Percentiles rank a stretch among this genome's conserved stretches.
phyloP scores from a whole-genome alignment of 53 echinoderm and acorn worm genomes.

The Paelopatides confundens region DNA sequence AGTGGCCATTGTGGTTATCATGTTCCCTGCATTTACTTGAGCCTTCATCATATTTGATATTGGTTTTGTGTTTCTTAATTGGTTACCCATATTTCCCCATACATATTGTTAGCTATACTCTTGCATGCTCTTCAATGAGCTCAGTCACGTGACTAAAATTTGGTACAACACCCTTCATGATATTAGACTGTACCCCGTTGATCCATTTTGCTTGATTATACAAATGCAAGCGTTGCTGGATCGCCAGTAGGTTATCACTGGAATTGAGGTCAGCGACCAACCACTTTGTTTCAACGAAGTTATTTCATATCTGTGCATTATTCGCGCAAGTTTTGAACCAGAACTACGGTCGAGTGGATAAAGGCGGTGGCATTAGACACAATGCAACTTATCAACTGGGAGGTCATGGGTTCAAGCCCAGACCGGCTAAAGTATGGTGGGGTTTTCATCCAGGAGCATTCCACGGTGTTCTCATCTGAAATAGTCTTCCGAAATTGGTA shows the following conservation, averaged over 20 bases:
- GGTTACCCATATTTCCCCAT: too few relatives aligned
- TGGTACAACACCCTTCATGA: neutral
- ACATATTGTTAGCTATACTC: constrained; percentile 58
- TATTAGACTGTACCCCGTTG: constrained; percentile 36
- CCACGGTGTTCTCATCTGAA: too few relatives aligned
- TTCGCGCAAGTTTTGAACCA: constrained; percentile 49
- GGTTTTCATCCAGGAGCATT: too few relatives aligned
- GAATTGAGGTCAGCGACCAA: constrained; percentile 53
- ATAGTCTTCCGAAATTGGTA: too few relatives aligned
- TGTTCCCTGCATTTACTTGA: constrained; percentile 31
- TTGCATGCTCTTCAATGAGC: constrained; percentile 64
- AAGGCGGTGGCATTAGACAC: too few relatives aligned
- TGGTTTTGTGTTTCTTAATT: too few relatives aligned
- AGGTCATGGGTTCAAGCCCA: too few relatives aligned
- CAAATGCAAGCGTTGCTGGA: constrained; percentile 59
- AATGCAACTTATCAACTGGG: too few relatives aligned
- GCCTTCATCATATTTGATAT: too few relatives aligned
- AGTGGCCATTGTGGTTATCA: too few relatives aligned
- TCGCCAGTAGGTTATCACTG: constrained; percentile 49
- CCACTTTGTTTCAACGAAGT: constrained; percentile 48
- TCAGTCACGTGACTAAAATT: constrained; percentile 69
- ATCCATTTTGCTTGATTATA: constrained; percentile 60
- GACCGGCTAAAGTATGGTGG: too few relatives aligned
- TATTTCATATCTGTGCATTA: constrained; percentile 61
- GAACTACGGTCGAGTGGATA: too few relatives aligned